These are phyloP conservation scores for Melospiza georgiana DNA, from an alignment of 2,113 vertebrate species.

Conservation along the genomic window DNA sequence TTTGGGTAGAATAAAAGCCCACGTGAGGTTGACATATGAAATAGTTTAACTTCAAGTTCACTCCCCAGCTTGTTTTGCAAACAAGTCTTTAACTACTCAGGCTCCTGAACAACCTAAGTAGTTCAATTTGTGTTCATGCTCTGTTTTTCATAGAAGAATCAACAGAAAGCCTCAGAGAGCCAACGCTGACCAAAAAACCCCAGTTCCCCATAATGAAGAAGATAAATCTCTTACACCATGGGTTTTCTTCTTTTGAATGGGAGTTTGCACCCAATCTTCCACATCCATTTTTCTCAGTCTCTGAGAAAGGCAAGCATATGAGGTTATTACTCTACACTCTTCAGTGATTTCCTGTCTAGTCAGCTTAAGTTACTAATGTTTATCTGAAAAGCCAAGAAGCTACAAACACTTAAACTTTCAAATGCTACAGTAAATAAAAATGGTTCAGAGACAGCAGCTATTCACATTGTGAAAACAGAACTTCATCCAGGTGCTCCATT, in stretches of 20 bases:
- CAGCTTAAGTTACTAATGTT: neutral
- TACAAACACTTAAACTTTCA: neutral
- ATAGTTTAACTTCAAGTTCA: neutral
- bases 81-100: neutral
- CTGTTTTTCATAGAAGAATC: neutral
- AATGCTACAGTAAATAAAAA: neutral
- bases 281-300: constrained; percentile 36
- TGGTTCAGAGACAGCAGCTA: neutral
- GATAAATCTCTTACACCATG: constrained; percentile 1
- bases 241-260: neutral
- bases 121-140: neutral
- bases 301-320: constrained; percentile 25
- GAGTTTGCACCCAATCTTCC: neutral
- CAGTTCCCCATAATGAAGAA: neutral
- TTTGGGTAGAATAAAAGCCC: neutral
- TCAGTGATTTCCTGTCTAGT: neutral
- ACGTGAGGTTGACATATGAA: neutral
- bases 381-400: neutral
- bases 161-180: neutral
- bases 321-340: neutral
- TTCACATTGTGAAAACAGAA: neutral
- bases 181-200: neutral
- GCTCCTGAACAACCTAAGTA: neutral
- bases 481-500: neutral
- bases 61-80: neutral